phyloP scores from a whole-genome alignment of 2,797 vertebrate genomes.

The Gobionotothen gibberifrons region DNA sequence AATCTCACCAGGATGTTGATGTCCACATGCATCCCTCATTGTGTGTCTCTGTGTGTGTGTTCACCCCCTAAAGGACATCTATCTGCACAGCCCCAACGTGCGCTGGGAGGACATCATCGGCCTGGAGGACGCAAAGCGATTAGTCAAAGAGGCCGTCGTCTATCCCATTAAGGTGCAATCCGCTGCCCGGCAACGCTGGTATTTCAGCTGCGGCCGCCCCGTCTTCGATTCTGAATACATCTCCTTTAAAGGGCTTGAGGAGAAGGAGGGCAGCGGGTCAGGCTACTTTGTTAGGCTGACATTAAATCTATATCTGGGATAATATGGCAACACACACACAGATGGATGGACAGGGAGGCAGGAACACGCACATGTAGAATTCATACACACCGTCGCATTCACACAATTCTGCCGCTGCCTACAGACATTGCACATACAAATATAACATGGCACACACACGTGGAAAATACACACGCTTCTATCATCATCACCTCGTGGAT shows the following conservation, averaged over 20 bases:
- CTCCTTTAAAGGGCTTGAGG: conserved; percentile 79
- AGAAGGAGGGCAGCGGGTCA: conserved; percentile 64
- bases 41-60: conserved; percentile 41
- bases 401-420: conserved; percentile 10
- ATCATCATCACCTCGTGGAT: conserved; percentile 61
- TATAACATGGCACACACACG: conserved; percentile 9
- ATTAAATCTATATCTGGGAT: conserved; percentile 85
- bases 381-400: conserved; percentile 15
- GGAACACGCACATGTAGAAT: conserved; percentile 32
- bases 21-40: conserved; percentile 32
- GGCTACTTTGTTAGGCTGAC: conserved; percentile 80
- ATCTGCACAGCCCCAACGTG: conserved; percentile 94
- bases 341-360: conserved; percentile 35
- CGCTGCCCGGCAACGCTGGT: conserved; percentile 68
- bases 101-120: conserved; percentile 96
- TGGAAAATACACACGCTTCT: conserved; percentile 31
- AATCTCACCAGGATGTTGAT: conserved; percentile 13
- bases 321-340: conserved; percentile 62
- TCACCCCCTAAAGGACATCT: conserved; percentile 91
- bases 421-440: conserved; percentile 26
- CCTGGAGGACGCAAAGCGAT: conserved; percentile 93
- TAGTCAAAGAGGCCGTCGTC: conserved; percentile 98
- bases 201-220: conserved; percentile 77
- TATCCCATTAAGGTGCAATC: conserved; percentile 87
- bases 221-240: conserved; percentile 85